phyloP scores from a whole-genome alignment of 2,888 invertebrate species.

The Sarcophaga subvicina region DNA sequence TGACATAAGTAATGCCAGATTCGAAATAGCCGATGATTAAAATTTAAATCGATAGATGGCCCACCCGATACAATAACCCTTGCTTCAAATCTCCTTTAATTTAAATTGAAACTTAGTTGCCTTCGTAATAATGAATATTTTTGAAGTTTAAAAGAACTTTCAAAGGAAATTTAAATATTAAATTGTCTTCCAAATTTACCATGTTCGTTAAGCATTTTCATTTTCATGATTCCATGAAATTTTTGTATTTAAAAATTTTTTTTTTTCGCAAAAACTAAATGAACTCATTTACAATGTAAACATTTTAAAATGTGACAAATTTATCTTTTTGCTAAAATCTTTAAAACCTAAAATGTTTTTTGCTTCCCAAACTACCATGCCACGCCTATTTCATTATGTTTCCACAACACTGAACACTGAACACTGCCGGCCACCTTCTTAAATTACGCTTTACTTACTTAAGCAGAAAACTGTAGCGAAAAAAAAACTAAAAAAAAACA shows the following conservation, averaged over 20 bases:
- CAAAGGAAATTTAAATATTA: no score
- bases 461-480: background rate
- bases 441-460: background rate
- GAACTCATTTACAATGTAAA: background rate
- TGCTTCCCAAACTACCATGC: background rate
- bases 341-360: constrained; percentile 16
- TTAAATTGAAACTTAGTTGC: no score
- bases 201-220: no score
- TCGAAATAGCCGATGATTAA: no score
- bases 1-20: no score
- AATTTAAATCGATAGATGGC: no score
- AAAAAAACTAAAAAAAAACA: constrained; percentile 1
- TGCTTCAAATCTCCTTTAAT: no score
- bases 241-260: background rate
- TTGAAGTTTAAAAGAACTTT: no score
- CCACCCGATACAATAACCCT: no score
- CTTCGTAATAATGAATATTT: no score
- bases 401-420: background rate
- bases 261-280: background rate
- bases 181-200: no score
- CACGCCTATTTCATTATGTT: background rate
- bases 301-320: constrained; percentile 25
- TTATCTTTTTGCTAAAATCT: constrained; percentile 47
- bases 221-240: no score
- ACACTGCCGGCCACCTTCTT: background rate